Percentiles rank a stretch among this genome's conserved stretches.
These are phyloP conservation scores for Scylla paramamosain DNA, from an alignment of 1,140 invertebrate genomes.

Conservation along the genomic window DNA sequence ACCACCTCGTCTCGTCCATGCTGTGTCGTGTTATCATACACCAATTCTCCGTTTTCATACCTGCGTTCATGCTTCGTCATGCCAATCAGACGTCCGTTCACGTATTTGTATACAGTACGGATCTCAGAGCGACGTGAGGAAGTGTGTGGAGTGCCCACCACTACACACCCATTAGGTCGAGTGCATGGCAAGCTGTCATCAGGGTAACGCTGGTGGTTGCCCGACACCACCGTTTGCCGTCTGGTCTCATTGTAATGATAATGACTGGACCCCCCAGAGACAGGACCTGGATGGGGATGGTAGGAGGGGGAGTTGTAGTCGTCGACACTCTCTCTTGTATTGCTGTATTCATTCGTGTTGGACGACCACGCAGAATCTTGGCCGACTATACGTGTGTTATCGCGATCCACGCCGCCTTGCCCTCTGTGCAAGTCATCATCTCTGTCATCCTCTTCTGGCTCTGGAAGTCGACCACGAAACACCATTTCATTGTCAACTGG, in stretches of 20 bases:
- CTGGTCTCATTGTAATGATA: slow-evolving; percentile 63
- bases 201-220: neutral
- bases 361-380: neutral
- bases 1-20: slow-evolving; percentile 54
- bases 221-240: neutral
- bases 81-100: slow-evolving; percentile 62
- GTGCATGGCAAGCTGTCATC: slow-evolving; percentile 8
- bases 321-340: too few species aligned
- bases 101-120: slow-evolving; percentile 46
- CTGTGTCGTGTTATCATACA: slow-evolving; percentile 59
- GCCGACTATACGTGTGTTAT: neutral
- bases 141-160: neutral
- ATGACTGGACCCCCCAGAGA: neutral
- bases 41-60: slow-evolving; percentile 56
- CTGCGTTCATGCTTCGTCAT: slow-evolving; percentile 52
- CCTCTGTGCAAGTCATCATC: neutral
- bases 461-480: neutral
- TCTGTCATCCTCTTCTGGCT: neutral
- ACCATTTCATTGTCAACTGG: slow-evolving; percentile 55
- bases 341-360: neutral
- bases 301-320: neutral
- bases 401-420: neutral
- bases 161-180: neutral
- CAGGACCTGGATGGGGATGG: slow-evolving; percentile 18
- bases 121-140: slow-evolving; percentile 47